Evolutionary conservation across 2,888 invertebrate genomes (phyloP), one percentile per base, ranked within the genome.

Genomic region (Sphaerophoria rueppellii): DNA sequence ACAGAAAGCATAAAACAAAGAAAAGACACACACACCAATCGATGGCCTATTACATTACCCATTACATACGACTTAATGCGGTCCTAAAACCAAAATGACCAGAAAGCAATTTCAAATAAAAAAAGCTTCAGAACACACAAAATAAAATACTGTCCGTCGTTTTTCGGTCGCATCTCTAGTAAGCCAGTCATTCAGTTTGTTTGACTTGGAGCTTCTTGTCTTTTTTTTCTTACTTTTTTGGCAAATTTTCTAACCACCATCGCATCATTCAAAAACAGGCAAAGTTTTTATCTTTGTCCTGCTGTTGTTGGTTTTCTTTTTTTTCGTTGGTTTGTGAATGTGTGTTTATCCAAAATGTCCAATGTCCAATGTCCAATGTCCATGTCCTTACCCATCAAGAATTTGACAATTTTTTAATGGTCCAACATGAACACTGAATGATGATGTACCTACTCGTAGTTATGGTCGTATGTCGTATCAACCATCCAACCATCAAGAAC

Each of bases 391-490:
- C 35, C 77, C 86, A 16, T 61, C 86, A 2, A 24, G 88, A 77
- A 35, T 65, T 34, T 90, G 76, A 65, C 67, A 76, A 72, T 82
- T 73, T 77, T 82, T 77, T 82, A 77, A 82, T 77, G 81, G 77
- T 40, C 72, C 52, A 78, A 73, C 76, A 72, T 81, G 70, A 16
- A 43, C 48, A 61, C 48, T 78, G 73, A 55, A 40, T 50, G 65
- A 57, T 54, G 50, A 14, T 37, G 24, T 50, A 63, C 16, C 46
- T 32, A 7, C 1, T 57, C 54, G 54, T 12, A 4, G 16, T 9
- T 43, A 14, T 40, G 9, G 4, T 4, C 35, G 0, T 48, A 48
- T 6, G 34, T 63, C 50, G 34, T 50, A 50, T 35, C 46, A 32
- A 32, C 35, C 37, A 40, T 54, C 52, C 69, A 34, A 46, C 40